Evolutionary conservation across 37 sponge, comb jelly and placozoan genomes (phyloP).

Genomic region (Crambe crambe): DNA sequence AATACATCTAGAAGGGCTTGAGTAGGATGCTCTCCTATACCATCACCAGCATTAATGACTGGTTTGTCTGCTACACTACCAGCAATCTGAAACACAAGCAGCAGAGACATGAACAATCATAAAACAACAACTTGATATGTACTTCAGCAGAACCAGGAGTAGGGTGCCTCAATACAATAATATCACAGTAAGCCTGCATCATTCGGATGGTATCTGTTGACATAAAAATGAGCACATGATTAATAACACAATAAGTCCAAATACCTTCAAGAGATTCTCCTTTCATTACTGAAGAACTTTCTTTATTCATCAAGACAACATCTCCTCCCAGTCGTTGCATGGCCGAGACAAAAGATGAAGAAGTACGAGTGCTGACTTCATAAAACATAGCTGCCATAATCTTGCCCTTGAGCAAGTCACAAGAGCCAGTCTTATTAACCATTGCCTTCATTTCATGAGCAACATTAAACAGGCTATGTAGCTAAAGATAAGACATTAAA

Average conservation of each 20-base stretch:
- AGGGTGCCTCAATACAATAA: slow-evolving; percentile 93
- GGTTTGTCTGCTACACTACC: slow-evolving; percentile 64
- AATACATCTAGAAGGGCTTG: slow-evolving; percentile 98
- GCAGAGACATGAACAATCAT: not conserved
- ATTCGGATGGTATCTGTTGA: slow-evolving; percentile 81
- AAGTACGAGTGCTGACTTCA: slow-evolving; percentile 96
- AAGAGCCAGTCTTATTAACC: slow-evolving; percentile 63
- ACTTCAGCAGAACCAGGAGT: slow-evolving; percentile 82
- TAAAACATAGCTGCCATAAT: slow-evolving; percentile 95
- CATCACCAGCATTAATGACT: slow-evolving; percentile 98
- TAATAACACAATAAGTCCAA: not conserved
- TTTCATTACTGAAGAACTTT: slow-evolving; percentile 91
- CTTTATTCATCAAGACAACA: slow-evolving; percentile 69
- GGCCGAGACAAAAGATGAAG: slow-evolving; percentile 90
- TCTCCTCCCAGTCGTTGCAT: slow-evolving; percentile 97
- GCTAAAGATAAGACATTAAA: not conserved
- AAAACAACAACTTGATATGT: not conserved
- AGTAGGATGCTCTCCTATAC: slow-evolving; percentile 97
- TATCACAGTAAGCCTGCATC: slow-evolving; percentile 94
- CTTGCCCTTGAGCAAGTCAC: slow-evolving; percentile 82
- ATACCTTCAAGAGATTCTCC: slow-evolving; percentile 96
- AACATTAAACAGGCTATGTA: slow-evolving; percentile 49
- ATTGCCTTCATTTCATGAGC: slow-evolving; percentile 86
- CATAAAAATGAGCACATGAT: not conserved
- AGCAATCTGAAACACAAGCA: slow-evolving; percentile 34